Percentiles rank a stretch among this genome's conserved stretches.
Evolutionary conservation across 2,888 invertebrate genomes (phyloP).

Genomic region (Epsilonema sp.): DNA sequence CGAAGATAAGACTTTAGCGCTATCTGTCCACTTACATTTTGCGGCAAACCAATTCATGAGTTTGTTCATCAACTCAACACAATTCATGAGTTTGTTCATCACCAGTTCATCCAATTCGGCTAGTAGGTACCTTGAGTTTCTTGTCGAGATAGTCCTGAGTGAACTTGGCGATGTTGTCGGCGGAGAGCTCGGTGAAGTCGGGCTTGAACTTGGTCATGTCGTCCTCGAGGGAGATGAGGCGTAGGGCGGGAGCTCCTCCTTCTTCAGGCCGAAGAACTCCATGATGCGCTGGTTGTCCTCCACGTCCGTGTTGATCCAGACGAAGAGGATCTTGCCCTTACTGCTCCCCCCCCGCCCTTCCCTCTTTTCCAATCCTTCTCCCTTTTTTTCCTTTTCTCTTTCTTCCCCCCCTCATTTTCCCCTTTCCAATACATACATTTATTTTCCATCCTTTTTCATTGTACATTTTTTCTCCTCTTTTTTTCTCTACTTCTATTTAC

Average conservation of each 20-base stretch:
- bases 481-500: no score
- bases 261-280: conserved; percentile 92
- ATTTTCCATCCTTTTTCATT: no score
- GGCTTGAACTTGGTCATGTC: conserved; percentile 94
- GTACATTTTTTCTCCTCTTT: no score
- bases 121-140: conserved; percentile 59
- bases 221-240: conserved; percentile 68
- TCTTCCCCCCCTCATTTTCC: no score
- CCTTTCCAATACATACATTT: no score
- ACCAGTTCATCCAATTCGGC: no score
- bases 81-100: no score
- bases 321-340: conserved; percentile 70
- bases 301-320: conserved; percentile 74
- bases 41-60: not conserved
- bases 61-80: not conserved
- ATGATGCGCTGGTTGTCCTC: conserved; percentile 83
- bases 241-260: conserved; percentile 41
- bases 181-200: conserved; percentile 38
- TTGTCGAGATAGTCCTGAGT: conserved; percentile 68
- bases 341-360: conserved; percentile 57
- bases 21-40: no score
- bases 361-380: no score
- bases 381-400: no score
- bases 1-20: no score
- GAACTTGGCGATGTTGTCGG: conserved; percentile 51